Conservation (phyloP, 2,113 vertebrate species). For the Drymodes brunneopygia region DNA sequence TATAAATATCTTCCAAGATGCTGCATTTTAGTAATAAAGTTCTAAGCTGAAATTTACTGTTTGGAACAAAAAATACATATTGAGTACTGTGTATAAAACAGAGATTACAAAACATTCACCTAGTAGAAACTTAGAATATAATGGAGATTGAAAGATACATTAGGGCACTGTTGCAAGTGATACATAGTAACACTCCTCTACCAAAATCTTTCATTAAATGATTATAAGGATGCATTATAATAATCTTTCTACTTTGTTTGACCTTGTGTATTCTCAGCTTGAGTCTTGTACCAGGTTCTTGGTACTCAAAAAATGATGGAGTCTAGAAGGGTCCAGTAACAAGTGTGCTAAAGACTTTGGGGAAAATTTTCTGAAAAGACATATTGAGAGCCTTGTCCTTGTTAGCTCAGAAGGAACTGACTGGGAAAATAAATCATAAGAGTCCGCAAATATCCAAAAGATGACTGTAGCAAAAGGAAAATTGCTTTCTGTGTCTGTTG, state of each 20-base stretch:
- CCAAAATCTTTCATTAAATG: neutral
- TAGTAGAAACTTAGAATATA: neutral
- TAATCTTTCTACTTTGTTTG: neutral
- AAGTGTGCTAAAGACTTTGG: neutral
- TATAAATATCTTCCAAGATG: neutral
- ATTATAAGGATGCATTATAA: neutral
- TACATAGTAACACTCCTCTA: neutral
- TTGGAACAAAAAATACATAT: neutral
- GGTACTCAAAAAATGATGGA: neutral
- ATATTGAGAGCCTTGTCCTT: neutral
- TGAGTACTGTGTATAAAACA: neutral
- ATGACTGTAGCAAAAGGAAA: neutral
- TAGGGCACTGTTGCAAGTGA: neutral
- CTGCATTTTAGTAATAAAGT: neutral
- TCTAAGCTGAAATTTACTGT: neutral
- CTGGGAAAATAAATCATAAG: neutral
- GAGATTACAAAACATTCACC: neutral
- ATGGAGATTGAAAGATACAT: neutral
- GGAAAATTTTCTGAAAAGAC: neutral
- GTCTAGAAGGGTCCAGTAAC: neutral
- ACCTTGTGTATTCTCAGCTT: neutral
- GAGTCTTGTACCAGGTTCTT: neutral
- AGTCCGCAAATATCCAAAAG: neutral
- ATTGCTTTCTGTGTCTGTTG: neutral
- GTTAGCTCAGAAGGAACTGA: neutral